Evolutionary conservation across 2,888 invertebrate species (phyloP), one percentile per base, ranked within the genome.

Genomic region (Ypsolopha sequella): DNA sequence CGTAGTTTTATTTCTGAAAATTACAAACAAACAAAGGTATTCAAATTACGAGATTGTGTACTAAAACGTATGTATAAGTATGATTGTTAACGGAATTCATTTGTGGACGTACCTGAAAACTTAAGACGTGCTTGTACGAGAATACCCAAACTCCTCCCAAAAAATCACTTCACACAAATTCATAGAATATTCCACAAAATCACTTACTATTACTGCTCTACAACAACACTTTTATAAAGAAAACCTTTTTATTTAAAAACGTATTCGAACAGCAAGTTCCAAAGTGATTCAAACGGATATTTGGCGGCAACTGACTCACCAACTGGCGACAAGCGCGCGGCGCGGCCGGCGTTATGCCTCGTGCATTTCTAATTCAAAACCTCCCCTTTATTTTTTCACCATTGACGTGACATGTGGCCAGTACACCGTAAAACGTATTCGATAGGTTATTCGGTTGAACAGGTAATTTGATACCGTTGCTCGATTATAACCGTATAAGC

Each of bases 291-390:
- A 34, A 52, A 50, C 52, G 55, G 52, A 46, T 14, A 41, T 51
- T 54, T 52, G 54, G 53, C 55, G 55, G 51, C 39, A 60, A 63
- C 58, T 59, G 62, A 64, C 62, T 63, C 67, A 64, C 24, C n/a
- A 24, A 24, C 24, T 24, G 24, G 24, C 24, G 24, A 33, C 36
- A 2, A 7, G 41, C 44, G 47, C 41, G 55, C 48, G 56, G 52
- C 52, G 50, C 55, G 56, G 57, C 60, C 64, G 65, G 61, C 66
- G 66, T 65, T 64, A 66, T 63, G 70, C 59, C 58, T 60, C 57
- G 54, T 60, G 68, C 63, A 61, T 65, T 62, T 58, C 54, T 55
- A 59, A 66, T 68, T 65, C 55, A 55, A 58, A 61, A 58, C 63
- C 66, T 62, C 63, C 73, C 70, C 63, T 66, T 60, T 55, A 57